Evolutionary conservation across 2,113 vertebrate species (phyloP).

Genomic region (Apteryx owenii): DNA sequence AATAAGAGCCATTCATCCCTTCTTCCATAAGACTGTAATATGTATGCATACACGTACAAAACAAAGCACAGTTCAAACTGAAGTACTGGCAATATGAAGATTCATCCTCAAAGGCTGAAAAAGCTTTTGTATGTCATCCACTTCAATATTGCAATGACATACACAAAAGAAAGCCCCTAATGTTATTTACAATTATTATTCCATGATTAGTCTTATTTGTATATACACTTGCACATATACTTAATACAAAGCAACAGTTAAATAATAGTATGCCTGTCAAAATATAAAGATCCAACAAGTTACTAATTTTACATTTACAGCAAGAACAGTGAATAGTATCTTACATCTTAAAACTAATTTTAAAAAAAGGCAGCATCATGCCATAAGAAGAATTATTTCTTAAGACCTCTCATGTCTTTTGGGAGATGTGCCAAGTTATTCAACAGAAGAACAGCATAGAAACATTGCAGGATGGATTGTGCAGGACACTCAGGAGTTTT

Average conservation of each 20-base stretch:
- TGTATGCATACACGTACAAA: neutral
- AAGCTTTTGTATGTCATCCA: neutral
- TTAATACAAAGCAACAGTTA: neutral
- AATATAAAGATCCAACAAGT: neutral
- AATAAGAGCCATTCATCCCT: neutral
- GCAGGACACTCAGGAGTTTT: neutral
- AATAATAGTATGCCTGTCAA: rapidly evolving
- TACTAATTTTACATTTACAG: neutral
- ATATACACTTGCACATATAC: neutral
- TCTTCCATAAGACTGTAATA: neutral
- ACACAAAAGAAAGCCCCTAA: neutral
- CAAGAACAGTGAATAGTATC: neutral
- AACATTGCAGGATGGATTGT: neutral
- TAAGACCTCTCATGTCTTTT: neutral
- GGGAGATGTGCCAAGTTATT: neutral
- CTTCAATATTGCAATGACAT: neutral
- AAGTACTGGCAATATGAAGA: neutral
- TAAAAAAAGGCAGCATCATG: neutral
- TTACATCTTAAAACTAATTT: neutral
- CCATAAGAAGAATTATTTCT: neutral
- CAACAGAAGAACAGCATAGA: neutral
- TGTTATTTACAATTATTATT: neutral
- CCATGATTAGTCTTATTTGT: neutral
- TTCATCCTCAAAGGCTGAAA: neutral
- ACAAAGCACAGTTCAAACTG: neutral